These are phyloP conservation scores for Macrosteles quadrilineatus DNA, from an alignment of 1,140 invertebrate genomes.

Conservation along the genomic window DNA sequence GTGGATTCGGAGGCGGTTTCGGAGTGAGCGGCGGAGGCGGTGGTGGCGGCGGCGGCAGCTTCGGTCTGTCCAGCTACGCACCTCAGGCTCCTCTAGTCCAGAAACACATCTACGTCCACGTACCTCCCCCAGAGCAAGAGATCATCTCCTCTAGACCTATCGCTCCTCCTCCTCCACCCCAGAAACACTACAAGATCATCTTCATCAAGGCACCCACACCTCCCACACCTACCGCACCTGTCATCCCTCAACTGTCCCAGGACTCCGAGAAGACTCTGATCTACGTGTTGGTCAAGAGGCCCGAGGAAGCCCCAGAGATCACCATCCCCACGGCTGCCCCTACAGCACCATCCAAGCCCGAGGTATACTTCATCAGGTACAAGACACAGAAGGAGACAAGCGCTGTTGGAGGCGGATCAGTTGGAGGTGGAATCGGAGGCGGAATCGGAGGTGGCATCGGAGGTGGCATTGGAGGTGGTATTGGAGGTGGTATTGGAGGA, in stretches of 20 bases:
- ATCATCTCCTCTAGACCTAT: conserved; percentile 59
- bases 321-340: conserved; percentile 70
- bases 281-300: conserved; percentile 85
- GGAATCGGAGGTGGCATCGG: conserved; percentile 50
- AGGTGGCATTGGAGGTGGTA: conserved; percentile 44
- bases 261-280: conserved; percentile 88
- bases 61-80: conserved; percentile 48
- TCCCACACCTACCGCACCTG: conserved; percentile 69
- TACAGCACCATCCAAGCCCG: conserved; percentile 79
- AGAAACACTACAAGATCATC: conserved; percentile 87
- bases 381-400: conserved; percentile 68
- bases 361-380: conserved; percentile 87
- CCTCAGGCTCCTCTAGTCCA: conserved; percentile 58
- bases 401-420: conserved; percentile 42
- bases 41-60: conserved; percentile 47
- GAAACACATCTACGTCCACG: conserved; percentile 81
- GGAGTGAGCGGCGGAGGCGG: conserved; percentile 46
- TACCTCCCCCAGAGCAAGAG: conserved; percentile 72
- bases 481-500: conserved; percentile 47
- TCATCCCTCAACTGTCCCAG: conserved; percentile 70
- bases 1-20: conserved; percentile 46
- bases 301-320: conserved; percentile 76
- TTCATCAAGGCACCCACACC: conserved; percentile 86
- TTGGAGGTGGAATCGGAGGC: conserved; percentile 49
- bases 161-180: conserved; percentile 60